Conservation (phyloP, 2,888 invertebrate species). For the Arenicola marina region DNA sequence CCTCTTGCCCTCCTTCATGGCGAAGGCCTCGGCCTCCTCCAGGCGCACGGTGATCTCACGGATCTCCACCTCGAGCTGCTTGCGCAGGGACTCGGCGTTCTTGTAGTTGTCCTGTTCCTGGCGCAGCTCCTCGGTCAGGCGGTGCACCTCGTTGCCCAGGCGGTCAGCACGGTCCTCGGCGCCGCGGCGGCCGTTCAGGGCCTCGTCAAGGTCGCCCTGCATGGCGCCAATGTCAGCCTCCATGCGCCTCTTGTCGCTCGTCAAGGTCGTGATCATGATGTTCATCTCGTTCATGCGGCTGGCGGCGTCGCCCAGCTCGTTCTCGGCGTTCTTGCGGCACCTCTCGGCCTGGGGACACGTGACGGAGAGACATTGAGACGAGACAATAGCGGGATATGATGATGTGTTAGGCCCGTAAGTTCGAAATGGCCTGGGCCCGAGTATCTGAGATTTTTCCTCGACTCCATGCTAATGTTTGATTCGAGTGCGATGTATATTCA, state of each 20-base stretch:
- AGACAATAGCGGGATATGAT: no score
- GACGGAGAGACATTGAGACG: no score
- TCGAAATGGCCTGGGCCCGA: no score
- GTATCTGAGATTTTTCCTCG: no score
- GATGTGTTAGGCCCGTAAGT: no score
- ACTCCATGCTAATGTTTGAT: no score
- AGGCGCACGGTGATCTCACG: constrained; percentile 60
- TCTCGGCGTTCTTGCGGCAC: constrained; percentile 60
- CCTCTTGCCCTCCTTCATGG: constrained; percentile 59
- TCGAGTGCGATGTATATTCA: no score
- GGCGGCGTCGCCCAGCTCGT: constrained; percentile 83
- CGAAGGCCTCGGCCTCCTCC: constrained; percentile 61
- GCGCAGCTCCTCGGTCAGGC: constrained; percentile 58
- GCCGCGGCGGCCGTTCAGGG: constrained; percentile 62
- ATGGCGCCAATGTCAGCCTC: constrained; percentile 90
- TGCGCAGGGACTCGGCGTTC: constrained; percentile 60
- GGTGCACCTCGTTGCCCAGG: constrained; percentile 51
- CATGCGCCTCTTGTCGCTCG: constrained; percentile 90
- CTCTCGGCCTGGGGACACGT: constrained; percentile 60
- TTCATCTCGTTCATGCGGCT: constrained; percentile 93
- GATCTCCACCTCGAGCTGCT: constrained; percentile 61
- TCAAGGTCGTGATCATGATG: constrained; percentile 92
- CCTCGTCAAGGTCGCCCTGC: constrained; percentile 96
- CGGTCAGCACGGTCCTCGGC: constrained; percentile 34
- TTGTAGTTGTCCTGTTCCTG: constrained; percentile 62